Conservation (phyloP, 2,888 invertebrate genomes). For the Syrista parreyssii region DNA sequence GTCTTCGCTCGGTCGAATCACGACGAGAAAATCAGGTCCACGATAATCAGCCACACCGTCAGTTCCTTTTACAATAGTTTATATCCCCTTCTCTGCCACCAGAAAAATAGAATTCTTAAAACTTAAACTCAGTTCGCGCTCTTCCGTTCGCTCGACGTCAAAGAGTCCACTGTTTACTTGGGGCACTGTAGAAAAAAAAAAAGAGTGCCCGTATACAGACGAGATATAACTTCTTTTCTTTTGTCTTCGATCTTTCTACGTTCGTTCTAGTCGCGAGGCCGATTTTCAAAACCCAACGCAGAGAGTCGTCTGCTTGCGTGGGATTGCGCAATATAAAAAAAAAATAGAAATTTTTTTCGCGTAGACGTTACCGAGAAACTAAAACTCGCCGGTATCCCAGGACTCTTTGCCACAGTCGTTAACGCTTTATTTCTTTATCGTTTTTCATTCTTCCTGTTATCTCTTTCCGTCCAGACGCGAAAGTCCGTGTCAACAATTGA, state of each 20-base stretch:
- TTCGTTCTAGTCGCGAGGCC: not conserved
- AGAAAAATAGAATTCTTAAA: conserved; percentile 65
- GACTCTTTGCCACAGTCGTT: not conserved
- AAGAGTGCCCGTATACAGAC: conserved; percentile 13
- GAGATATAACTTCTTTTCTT: not conserved
- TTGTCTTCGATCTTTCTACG: not conserved
- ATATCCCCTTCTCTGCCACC: conserved; percentile 40
- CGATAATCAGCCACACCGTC: conserved; percentile 3
- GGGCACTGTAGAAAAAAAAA: not conserved
- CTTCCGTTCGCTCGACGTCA: conserved; percentile 31
- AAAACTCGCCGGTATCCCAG: not conserved
- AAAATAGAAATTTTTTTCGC: not conserved
- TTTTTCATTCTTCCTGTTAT: not conserved
- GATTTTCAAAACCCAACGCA: not conserved
- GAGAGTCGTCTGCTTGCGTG: not conserved
- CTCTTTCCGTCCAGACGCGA: not conserved
- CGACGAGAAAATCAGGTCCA: not conserved
- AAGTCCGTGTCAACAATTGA: conserved; percentile 35
- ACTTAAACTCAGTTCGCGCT: conserved; percentile 55
- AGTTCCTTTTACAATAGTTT: conserved; percentile 22
- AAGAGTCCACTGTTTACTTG: not conserved
- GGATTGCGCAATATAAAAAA: not conserved
- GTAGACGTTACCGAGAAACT: not conserved
- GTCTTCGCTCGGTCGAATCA: not conserved
- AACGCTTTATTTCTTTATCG: not conserved